These are phyloP conservation scores for Mizuhopecten yessoensis DNA, from an alignment of 1,140 invertebrate genomes.

Conservation along the genomic window DNA sequence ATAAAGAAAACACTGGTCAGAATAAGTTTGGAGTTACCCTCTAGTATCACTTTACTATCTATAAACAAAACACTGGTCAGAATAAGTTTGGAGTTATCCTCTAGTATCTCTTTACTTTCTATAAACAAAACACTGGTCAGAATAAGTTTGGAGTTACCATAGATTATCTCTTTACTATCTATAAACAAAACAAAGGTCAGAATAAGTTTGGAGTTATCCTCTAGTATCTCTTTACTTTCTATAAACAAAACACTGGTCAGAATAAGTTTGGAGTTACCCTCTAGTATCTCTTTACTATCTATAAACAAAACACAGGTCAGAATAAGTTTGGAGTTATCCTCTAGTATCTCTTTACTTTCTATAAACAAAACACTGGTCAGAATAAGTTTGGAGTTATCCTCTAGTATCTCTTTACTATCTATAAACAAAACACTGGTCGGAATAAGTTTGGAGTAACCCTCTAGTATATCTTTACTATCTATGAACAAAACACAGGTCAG, in stretches of 20 bases:
- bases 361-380: no score
- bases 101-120: background rate
- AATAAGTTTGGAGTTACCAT: background rate
- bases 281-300: conserved; percentile 79
- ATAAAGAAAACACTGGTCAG: conserved; percentile 84
- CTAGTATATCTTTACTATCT: no score
- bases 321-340: background rate
- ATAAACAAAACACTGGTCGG: background rate
- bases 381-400: no score
- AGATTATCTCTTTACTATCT: conserved; percentile 79
- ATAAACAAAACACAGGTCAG: conserved; percentile 83
- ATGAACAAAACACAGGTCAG: no score
- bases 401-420: no score
- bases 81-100: background rate
- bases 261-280: background rate
- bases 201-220: background rate
- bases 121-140: background rate
- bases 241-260: conserved; percentile 74
- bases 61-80: background rate
- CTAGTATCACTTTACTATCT: background rate
- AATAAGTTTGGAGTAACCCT: background rate
- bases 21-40: background rate
- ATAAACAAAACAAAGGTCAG: conserved; percentile 83
- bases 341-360: background rate
- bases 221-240: conserved; percentile 79